A percentile compares a stretch with the other conserved stretches of the same genome.
These are phyloP conservation scores for Bungarus multicinctus DNA, from an alignment of 2,113 vertebrate genomes.

Conservation along the genomic window DNA sequence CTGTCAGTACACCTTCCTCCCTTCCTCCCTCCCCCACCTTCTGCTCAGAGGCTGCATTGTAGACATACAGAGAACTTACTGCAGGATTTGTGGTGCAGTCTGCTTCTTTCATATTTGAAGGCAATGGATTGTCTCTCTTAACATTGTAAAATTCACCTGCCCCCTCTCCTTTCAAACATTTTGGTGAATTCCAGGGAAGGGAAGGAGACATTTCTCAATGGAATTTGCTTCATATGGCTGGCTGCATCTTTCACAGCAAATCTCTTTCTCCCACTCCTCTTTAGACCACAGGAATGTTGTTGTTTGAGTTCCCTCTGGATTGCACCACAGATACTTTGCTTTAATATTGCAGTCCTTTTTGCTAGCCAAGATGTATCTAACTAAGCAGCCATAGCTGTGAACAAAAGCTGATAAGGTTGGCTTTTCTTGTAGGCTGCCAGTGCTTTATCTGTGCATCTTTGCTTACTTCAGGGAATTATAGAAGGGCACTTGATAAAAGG, in stretches of 20 bases:
- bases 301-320: constrained; percentile 43
- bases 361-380: background rate
- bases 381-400: constrained; percentile 38
- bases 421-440: constrained; percentile 1
- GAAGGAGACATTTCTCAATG: constrained; percentile 1
- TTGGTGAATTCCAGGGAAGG: constrained; percentile 15
- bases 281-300: constrained; percentile 30
- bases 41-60: constrained; percentile 43
- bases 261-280: background rate
- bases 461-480: constrained; percentile 11
- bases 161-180: constrained; percentile 15
- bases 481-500: background rate
- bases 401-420: constrained; percentile 19
- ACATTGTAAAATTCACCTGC: constrained; percentile 12
- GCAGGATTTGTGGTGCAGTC: constrained; percentile 34
- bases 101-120: background rate
- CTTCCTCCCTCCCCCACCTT: background rate
- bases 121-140: background rate
- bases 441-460: constrained; percentile 19
- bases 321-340: constrained; percentile 48
- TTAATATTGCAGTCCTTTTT: constrained; percentile 35
- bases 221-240: background rate
- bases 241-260: constrained; percentile 9
- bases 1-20: background rate
- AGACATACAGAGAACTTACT: constrained; percentile 42